These are phyloP conservation scores for Microplitis deprimator DNA, from an alignment of 2,888 invertebrate genomes.

Conservation along the genomic window DNA sequence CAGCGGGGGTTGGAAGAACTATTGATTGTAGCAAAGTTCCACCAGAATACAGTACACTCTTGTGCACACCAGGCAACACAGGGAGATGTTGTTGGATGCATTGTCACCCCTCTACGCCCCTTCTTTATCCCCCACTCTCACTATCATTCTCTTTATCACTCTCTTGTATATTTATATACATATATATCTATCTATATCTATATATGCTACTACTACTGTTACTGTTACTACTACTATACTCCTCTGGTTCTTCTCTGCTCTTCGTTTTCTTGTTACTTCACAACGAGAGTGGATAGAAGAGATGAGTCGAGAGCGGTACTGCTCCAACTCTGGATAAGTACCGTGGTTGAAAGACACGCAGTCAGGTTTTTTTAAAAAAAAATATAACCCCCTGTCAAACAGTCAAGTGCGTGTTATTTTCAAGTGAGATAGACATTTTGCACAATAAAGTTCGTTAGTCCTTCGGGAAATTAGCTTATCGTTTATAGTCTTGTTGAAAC, in stretches of 20 bases:
- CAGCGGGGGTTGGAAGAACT: constrained; percentile 37
- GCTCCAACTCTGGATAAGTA: not conserved
- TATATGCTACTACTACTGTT: constrained; percentile 13
- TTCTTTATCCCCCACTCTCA: constrained; percentile 36
- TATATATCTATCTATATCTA: not conserved
- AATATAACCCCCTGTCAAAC: not conserved
- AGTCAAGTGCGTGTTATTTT: constrained; percentile 6
- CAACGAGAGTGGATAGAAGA: not conserved
- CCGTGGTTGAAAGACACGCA: constrained; percentile 14
- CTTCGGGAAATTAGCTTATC: constrained; percentile 18
- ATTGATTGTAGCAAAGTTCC: constrained; percentile 48
- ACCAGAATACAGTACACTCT: not conserved
- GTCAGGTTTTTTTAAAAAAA: not conserved
- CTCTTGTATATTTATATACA: constrained; percentile 9
- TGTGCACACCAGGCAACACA: constrained; percentile 16
- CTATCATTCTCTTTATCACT: constrained; percentile 23
- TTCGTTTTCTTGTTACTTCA: not conserved
- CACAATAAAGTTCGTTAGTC: constrained; percentile 28
- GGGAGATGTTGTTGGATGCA: constrained; percentile 43
- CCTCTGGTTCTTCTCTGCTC: constrained; percentile 18
- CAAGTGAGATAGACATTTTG: not conserved
- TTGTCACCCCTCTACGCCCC: constrained; percentile 45
- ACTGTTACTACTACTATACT: constrained; percentile 13
- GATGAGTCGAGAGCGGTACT: not conserved
- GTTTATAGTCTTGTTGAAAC: not conserved